Percentiles rank a stretch among this genome's conserved stretches.
phyloP scores from a whole-genome alignment of 2,888 invertebrate species.

The Steinernema carpocapsae region DNA sequence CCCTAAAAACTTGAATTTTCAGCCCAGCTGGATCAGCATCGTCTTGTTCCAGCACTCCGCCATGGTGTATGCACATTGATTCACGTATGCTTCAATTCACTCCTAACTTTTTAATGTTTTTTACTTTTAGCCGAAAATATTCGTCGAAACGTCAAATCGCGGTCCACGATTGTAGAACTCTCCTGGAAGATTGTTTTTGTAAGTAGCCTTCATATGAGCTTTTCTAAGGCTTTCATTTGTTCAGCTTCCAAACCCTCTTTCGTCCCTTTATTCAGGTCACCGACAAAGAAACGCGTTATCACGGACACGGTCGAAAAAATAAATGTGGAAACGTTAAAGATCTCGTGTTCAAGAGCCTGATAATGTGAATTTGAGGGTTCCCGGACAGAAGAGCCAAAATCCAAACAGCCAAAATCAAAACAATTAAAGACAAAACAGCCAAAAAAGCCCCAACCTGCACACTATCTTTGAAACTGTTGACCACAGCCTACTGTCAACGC shows the following conservation, averaged over 20 bases:
- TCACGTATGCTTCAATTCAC: neutral
- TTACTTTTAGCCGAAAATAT: neutral
- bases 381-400: too few species aligned
- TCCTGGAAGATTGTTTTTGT: neutral
- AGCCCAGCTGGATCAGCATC: too few species aligned
- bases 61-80: conserved; percentile 21
- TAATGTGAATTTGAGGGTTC: too few species aligned
- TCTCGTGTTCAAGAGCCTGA: too few species aligned
- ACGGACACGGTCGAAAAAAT: neutral
- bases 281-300: neutral
- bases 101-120: neutral
- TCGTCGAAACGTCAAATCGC: too few species aligned
- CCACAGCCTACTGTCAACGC: too few species aligned
- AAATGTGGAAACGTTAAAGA: neutral
- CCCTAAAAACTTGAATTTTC: too few species aligned
- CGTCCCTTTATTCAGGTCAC: neutral
- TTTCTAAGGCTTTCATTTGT: neutral
- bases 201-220: neutral
- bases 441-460: too few species aligned
- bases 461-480: too few species aligned
- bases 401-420: too few species aligned
- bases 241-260: neutral
- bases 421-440: too few species aligned
- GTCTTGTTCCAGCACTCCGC: too few species aligned
- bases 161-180: neutral